phyloP scores from a whole-genome alignment of 2,797 vertebrate species.

The Lophius americanus region DNA sequence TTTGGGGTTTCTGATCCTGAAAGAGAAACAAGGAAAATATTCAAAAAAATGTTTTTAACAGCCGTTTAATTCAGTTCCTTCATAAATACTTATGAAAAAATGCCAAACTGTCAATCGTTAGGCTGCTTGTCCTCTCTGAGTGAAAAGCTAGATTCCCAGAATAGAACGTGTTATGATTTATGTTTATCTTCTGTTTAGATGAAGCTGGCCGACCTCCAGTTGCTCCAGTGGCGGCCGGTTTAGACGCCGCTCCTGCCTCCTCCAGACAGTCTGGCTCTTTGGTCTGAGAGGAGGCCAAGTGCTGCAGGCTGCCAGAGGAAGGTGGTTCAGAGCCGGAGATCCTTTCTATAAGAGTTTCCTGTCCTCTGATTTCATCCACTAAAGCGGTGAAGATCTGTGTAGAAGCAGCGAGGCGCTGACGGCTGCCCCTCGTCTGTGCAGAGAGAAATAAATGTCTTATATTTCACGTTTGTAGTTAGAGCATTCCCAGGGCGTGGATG shows the following conservation, averaged over 20 bases:
- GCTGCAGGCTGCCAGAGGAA: constrained; percentile 24
- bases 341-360: constrained; percentile 21
- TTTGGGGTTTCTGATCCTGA: constrained; percentile 37
- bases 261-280: constrained; percentile 28
- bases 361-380: constrained; percentile 14
- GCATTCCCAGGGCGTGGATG: neutral
- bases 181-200: constrained; percentile 35
- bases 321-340: constrained; percentile 19
- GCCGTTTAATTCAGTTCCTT: neutral
- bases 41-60: neutral
- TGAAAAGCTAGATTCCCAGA: neutral
- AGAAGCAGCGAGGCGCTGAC: constrained; percentile 28
- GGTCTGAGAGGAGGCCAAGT: constrained; percentile 14
- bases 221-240: constrained; percentile 23
- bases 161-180: constrained; percentile 11
- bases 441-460: constrained; percentile 2
- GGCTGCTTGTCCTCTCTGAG: neutral
- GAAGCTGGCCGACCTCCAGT: constrained; percentile 60
- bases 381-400: constrained; percentile 1
- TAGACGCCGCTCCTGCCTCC: constrained; percentile 35
- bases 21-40: constrained; percentile 8
- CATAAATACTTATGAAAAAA: neutral
- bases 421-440: constrained; percentile 37
- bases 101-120: neutral
- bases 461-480: too few species aligned